Conservation (phyloP, 2,888 invertebrate genomes). For the Lamellibrachia satsuma region DNA sequence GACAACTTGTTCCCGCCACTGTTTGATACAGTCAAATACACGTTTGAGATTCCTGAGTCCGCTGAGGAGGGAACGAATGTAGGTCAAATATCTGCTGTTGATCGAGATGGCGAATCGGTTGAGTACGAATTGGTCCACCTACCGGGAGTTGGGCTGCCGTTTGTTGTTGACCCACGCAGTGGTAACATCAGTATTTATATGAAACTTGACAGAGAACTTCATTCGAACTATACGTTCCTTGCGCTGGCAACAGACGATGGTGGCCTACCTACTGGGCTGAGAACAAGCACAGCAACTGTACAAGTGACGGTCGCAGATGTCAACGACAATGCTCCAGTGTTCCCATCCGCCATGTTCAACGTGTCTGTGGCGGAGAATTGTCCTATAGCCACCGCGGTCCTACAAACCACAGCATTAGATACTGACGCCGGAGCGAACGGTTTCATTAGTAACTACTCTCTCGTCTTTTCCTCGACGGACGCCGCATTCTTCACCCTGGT, state of each 20-base stretch:
- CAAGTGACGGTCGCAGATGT: constrained; percentile 26
- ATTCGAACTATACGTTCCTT: constrained; percentile 22
- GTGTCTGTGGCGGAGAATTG: constrained; percentile 27
- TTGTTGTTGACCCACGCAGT: constrained; percentile 22
- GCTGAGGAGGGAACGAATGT: not conserved
- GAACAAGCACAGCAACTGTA: constrained; percentile 26
- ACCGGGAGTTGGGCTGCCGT: not conserved
- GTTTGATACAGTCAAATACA: constrained; percentile 22
- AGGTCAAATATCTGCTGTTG: constrained; percentile 20
- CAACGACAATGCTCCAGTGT: constrained; percentile 31
- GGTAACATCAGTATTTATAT: constrained; percentile 21
- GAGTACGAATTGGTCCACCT: not conserved
- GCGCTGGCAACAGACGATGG: constrained; percentile 29
- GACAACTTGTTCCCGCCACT: constrained; percentile 24
- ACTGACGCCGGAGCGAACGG: constrained; percentile 27
- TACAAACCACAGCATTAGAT: constrained; percentile 25
- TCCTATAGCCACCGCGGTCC: not conserved
- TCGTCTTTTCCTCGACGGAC: not conserved
- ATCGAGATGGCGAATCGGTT: constrained; percentile 26
- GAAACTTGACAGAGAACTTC: constrained; percentile 18
- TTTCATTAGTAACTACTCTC: not conserved
- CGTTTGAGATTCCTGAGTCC: constrained; percentile 26
- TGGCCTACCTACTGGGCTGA: constrained; percentile 28
- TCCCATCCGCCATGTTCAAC: not conserved
- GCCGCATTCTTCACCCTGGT: not conserved